Base-by-base conservation (phyloP, 2,113 vertebrate species). In the Crotalus helleri region DNA sequence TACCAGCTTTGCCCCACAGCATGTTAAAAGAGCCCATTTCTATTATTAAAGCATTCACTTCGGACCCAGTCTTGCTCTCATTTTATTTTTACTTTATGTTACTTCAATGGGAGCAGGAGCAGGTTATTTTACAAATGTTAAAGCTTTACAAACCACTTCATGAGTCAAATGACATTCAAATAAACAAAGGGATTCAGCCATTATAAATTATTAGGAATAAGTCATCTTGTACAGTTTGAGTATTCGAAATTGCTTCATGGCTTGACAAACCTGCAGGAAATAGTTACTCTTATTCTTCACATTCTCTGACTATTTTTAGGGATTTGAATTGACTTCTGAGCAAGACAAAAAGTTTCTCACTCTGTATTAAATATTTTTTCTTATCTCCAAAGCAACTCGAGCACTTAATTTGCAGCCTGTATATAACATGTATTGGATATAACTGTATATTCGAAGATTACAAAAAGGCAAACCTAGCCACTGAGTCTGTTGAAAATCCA, bases 101-200 rank as follows among this genome's bases (percentile, higher is more conserved):
- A 54, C 69, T 96, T 97, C 93, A 98, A 51, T 95, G 94, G 96
- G 95, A 96, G 96, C 96, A 97, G 94, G 96, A 97, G 96, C 95
- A 97, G 96, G 96, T 95, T 92, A 87, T 95, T 94, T 95, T 94
- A 94, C 74, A 93, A 44, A 93, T 97, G 96, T 93, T 95, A 96
- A 92, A 97, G 96, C 97, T 96, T 97, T 95, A 97, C 97, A 97
- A 96, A 98, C 91, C 91, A 96, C 96, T 96, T 92, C 95, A 96
- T 97, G 97, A 96, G 95, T 97, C 92, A 97, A 97, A 96, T 97
- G 97, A 96, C 95, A 97, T 57, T 93, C 95, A 97, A 96, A 95
- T 95, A 95, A 96, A 94, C 74, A 96, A 96, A 95, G 91, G 96
- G 98, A 98, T 98, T 98, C 98, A 98, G 98, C 98, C 98, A 98